Conservation (phyloP, 2,888 invertebrate genomes). For the Ptychoptera albimana region DNA sequence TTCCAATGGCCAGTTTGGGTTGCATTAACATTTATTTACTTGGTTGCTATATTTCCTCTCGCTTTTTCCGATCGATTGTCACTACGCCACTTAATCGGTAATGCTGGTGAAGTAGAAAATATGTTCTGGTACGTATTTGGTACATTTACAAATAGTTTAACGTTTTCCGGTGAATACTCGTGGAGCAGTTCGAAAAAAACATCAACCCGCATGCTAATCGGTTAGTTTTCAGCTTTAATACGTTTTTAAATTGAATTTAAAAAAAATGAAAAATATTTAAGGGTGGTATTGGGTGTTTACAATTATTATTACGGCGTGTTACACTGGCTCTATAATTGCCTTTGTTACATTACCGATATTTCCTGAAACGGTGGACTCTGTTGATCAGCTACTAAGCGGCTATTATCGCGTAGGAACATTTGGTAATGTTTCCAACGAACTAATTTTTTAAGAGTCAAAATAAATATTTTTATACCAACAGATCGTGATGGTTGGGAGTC, state of each 20-base stretch:
- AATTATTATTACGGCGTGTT: slow-evolving; percentile 68
- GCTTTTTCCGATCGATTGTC: slow-evolving; percentile 57
- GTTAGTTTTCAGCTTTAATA: slow-evolving; percentile 22
- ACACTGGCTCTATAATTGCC: slow-evolving; percentile 71
- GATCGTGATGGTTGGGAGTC: slow-evolving; percentile 61
- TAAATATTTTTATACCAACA: slow-evolving; percentile 19
- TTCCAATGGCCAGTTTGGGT: slow-evolving; percentile 73
- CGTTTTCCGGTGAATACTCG: slow-evolving; percentile 48
- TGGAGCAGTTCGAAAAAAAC: slow-evolving; percentile 53
- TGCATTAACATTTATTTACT: slow-evolving; percentile 49
- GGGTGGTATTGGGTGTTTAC: slow-evolving; percentile 76
- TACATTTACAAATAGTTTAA: slow-evolving; percentile 68
- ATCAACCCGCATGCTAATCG: slow-evolving; percentile 55
- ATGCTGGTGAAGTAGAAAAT: slow-evolving; percentile 58
- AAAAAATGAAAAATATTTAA: slow-evolving; percentile 18
- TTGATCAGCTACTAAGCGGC: slow-evolving; percentile 45
- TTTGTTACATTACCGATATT: slow-evolving; percentile 65
- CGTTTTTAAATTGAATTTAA: not conserved
- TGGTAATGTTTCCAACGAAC: slow-evolving; percentile 30
- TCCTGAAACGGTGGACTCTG: slow-evolving; percentile 55
- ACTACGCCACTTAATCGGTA: slow-evolving; percentile 44
- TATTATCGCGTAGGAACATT: slow-evolving; percentile 57
- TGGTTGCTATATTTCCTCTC: slow-evolving; percentile 57
- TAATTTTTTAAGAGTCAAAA: not conserved
- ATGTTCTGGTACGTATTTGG: slow-evolving; percentile 83